phyloP scores from a whole-genome alignment of 2,888 invertebrate species.

The Mamestra brassicae region DNA sequence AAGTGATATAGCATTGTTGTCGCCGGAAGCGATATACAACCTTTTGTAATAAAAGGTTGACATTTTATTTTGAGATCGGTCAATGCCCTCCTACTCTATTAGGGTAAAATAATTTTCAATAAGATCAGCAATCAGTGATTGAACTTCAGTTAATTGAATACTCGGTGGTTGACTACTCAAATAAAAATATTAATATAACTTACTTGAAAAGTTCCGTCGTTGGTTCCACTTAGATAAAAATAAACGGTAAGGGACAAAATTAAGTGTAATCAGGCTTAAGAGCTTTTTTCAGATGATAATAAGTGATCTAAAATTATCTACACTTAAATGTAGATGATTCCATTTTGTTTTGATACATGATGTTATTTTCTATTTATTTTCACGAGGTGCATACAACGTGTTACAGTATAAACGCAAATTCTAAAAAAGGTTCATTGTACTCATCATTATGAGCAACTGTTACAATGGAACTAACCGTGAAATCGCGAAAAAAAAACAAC shows the following conservation, averaged over 20 bases:
- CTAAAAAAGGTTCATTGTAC: too few relatives aligned
- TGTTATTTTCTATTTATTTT: background rate
- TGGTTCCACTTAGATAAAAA: background rate
- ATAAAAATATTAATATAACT: background rate
- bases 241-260: background rate
- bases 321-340: background rate
- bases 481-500: too few relatives aligned
- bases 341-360: background rate
- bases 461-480: too few relatives aligned
- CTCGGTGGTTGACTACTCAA: background rate
- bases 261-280: background rate
- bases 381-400: background rate
- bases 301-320: constrained; percentile 11
- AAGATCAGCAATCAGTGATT: background rate
- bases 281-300: constrained; percentile 6
- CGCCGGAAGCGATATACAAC: background rate
- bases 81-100: background rate
- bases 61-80: background rate
- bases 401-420: too few relatives aligned
- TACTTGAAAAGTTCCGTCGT: background rate
- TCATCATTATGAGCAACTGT: too few relatives aligned
- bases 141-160: background rate
- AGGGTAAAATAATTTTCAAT: background rate
- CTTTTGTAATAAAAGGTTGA: background rate
- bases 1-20: too few relatives aligned